These are phyloP conservation scores for Echiichthys vipera DNA, from an alignment of 2,797 vertebrate genomes.

Conservation along the genomic window DNA sequence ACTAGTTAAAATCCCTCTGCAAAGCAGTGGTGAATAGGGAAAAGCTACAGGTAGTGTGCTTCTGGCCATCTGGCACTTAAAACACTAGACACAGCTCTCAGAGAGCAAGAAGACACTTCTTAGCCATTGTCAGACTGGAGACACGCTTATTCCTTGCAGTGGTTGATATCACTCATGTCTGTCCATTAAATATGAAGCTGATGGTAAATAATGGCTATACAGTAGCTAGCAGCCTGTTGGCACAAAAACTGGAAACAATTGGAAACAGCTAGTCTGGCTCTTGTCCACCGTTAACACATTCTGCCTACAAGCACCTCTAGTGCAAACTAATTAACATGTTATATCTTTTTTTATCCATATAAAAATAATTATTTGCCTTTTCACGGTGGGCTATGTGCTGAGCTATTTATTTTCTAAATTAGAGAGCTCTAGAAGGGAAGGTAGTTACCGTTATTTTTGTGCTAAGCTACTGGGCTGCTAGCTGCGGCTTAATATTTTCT, in stretches of 20 bases:
- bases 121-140: constrained; percentile 46
- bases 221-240: not conserved
- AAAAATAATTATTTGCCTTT: not conserved
- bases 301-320: not conserved
- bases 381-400: not conserved
- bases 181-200: not conserved
- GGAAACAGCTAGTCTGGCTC: not conserved
- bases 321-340: not conserved
- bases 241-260: not conserved
- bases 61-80: constrained; percentile 49
- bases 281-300: not conserved
- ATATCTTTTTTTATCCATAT: not conserved
- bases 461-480: not conserved
- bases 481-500: not conserved
- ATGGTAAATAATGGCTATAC: not conserved
- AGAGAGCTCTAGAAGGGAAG: not conserved
- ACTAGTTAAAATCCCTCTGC: constrained; percentile 33
- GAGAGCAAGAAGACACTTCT: constrained; percentile 31
- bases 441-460: not conserved
- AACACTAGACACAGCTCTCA: constrained; percentile 42
- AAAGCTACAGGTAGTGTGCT: constrained; percentile 41
- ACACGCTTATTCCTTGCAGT: not conserved
- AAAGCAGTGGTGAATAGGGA: constrained; percentile 24
- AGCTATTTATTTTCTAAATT: not conserved
- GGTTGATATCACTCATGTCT: not conserved